Conservation (phyloP, 2,797 vertebrate genomes). For the Tenualosa ilisha region DNA sequence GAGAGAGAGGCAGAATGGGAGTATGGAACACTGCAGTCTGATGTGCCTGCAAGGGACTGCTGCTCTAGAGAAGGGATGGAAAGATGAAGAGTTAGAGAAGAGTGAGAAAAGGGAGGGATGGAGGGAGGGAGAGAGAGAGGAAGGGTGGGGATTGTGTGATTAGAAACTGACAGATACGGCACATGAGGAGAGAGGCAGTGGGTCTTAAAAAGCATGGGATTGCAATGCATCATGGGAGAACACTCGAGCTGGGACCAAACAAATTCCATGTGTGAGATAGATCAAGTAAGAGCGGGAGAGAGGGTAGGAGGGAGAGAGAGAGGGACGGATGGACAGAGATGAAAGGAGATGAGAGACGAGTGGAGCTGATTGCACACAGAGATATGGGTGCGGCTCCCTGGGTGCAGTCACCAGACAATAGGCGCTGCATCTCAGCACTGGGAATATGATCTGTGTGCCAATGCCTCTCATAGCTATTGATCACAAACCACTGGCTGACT, state of each 20-base stretch:
- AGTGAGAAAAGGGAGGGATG: not conserved
- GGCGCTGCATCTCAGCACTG: not conserved
- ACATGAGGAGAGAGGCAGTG: not conserved
- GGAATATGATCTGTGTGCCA: not conserved
- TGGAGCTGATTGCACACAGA: not conserved
- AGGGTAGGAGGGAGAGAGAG: not conserved
- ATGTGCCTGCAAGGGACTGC: slow-evolving; percentile 47
- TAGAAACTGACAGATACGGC: not conserved
- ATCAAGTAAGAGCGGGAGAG: not conserved
- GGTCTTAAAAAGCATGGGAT: slow-evolving; percentile 4
- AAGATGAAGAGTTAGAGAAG: not conserved
- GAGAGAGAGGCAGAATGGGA: not conserved
- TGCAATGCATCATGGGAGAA: slow-evolving; percentile 10
- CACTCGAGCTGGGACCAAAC: not conserved
- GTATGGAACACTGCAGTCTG: slow-evolving; percentile 42
- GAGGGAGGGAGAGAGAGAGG: slow-evolving; percentile 24
- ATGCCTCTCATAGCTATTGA: slow-evolving; percentile 20
- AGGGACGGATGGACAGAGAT: not conserved
- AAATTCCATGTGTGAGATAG: not conserved
- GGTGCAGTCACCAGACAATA: not conserved
- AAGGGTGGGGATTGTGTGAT: slow-evolving; percentile 4
- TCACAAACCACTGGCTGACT: slow-evolving; percentile 10
- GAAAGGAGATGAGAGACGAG: slow-evolving; percentile 4
- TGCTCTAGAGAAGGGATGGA: slow-evolving; percentile 10
- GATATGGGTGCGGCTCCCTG: not conserved